These are phyloP conservation scores for Chalcis sispes DNA, from an alignment of 2,888 invertebrate species.

Conservation along the genomic window DNA sequence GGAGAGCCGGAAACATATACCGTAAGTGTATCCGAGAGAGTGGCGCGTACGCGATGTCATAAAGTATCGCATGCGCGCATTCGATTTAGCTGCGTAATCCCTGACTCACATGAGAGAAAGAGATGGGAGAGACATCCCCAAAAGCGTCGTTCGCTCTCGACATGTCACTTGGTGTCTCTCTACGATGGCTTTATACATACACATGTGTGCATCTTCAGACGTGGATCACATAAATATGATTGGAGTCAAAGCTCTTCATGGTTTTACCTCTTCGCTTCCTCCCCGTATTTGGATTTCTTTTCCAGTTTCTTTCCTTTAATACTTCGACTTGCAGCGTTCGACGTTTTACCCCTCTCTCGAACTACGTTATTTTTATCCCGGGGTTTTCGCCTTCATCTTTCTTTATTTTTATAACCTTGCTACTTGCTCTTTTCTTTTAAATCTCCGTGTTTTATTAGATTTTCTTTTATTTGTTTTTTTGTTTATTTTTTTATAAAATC, in stretches of 20 bases:
- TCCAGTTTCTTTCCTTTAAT: slow-evolving; percentile 32
- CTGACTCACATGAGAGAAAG: slow-evolving; percentile 68
- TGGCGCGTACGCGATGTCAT: slow-evolving; percentile 52
- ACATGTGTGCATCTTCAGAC: slow-evolving; percentile 49
- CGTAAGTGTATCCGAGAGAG: slow-evolving; percentile 7
- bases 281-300: not conserved
- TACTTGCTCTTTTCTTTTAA: not conserved
- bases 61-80: slow-evolving; percentile 66
- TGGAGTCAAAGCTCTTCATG: slow-evolving; percentile 60
- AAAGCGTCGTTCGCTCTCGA: too few relatives aligned
- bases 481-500: not conserved
- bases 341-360: not conserved
- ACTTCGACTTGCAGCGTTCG: not conserved
- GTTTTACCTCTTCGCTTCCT: not conserved
- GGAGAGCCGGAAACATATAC: slow-evolving; percentile 16
- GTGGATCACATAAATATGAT: slow-evolving; percentile 73
- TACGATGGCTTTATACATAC: slow-evolving; percentile 8
- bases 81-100: slow-evolving; percentile 72
- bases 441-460: slow-evolving; percentile 18
- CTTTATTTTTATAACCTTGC: not conserved
- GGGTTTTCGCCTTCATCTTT: not conserved
- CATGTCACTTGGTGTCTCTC: slow-evolving; percentile 52
- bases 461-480: not conserved
- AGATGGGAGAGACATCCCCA: too few relatives aligned
- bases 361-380: not conserved